phyloP scores from a whole-genome alignment of 2,797 vertebrate genomes.

The Sebastes kiyomatsui region DNA sequence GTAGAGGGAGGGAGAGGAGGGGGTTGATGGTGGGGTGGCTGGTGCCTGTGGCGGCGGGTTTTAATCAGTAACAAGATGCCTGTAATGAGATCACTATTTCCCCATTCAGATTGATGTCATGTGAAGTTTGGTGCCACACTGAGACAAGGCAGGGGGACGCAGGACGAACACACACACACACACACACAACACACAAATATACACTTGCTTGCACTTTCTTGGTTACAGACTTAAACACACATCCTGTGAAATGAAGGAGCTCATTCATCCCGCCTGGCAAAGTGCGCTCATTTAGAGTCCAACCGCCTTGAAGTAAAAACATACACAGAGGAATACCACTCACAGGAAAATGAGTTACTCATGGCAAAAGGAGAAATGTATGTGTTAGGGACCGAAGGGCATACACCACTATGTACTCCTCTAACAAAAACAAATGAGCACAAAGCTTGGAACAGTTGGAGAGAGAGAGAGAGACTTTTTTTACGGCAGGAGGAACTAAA shows the following conservation, averaged over 20 bases:
- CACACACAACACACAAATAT: conserved; percentile 49
- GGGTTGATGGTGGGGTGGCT: conserved; percentile 13
- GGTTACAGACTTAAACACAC: conserved; percentile 81
- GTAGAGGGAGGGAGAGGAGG: background rate
- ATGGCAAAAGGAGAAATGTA: conserved; percentile 65
- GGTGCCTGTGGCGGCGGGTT: conserved; percentile 73
- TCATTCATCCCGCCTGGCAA: conserved; percentile 84
- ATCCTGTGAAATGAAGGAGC: conserved; percentile 81
- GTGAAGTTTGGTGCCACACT: conserved; percentile 75
- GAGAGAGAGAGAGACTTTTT: conserved; percentile 28
- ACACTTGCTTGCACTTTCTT: conserved; percentile 71
- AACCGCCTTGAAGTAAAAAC: conserved; percentile 81
- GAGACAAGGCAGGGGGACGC: conserved; percentile 64
- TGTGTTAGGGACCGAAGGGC: conserved; percentile 58
- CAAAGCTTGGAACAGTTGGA: conserved; percentile 52
- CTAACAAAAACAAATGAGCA: conserved; percentile 72
- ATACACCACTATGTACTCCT: conserved; percentile 51
- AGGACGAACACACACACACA: conserved; percentile 29
- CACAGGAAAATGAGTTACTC: conserved; percentile 74
- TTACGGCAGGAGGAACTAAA: conserved; percentile 47
- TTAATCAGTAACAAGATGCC: conserved; percentile 84
- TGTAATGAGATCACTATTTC: conserved; percentile 87
- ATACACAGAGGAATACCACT: conserved; percentile 75
- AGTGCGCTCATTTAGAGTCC: conserved; percentile 80
- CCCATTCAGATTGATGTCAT: conserved; percentile 84